Percentiles rank a stretch among this genome's conserved stretches.
Evolutionary conservation across 2,797 vertebrate genomes (phyloP).

Genomic region (Fistularia tabacaria): DNA sequence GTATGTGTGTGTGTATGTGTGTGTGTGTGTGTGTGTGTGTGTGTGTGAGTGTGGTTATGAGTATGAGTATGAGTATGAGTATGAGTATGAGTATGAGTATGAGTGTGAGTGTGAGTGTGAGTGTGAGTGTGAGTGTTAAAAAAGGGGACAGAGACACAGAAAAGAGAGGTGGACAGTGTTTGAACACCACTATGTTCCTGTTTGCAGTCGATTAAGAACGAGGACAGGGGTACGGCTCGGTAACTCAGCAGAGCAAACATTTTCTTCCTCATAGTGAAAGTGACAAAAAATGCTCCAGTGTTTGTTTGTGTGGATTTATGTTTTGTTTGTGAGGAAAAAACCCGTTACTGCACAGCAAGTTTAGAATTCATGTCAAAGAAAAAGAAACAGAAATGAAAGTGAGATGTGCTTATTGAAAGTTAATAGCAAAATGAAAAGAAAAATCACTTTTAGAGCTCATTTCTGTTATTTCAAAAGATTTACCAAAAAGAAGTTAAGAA

Average conservation of each 20-base stretch:
- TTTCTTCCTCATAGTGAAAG: conserved; percentile 54
- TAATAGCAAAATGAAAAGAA: conserved; percentile 4
- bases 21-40: conserved; percentile 4
- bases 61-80: no score
- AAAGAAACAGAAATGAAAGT: conserved; percentile 29
- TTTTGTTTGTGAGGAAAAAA: conserved; percentile 22
- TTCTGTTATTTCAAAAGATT: no score
- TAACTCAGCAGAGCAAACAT: conserved; percentile 69
- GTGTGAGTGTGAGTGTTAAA: conserved; percentile 8
- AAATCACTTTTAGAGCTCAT: conserved; percentile 8
- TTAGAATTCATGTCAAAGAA: conserved; percentile 42
- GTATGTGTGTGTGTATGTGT: conserved; percentile 17
- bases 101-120: conserved; percentile 6
- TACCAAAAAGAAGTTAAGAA: no score
- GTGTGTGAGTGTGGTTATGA: no score
- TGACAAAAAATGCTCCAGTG: conserved; percentile 50
- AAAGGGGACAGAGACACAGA: conserved; percentile 11
- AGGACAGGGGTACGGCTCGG: conserved; percentile 70
- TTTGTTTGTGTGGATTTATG: conserved; percentile 37
- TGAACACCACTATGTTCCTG: conserved; percentile 67
- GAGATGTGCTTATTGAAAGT: background rate
- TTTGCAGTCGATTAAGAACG: conserved; percentile 76
- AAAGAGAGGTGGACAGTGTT: conserved; percentile 65
- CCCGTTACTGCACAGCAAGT: conserved; percentile 6
- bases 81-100: conserved; percentile 9